Evolutionary conservation across 2,888 invertebrate genomes (phyloP).

Genomic region (Syrphus vitripennis): DNA sequence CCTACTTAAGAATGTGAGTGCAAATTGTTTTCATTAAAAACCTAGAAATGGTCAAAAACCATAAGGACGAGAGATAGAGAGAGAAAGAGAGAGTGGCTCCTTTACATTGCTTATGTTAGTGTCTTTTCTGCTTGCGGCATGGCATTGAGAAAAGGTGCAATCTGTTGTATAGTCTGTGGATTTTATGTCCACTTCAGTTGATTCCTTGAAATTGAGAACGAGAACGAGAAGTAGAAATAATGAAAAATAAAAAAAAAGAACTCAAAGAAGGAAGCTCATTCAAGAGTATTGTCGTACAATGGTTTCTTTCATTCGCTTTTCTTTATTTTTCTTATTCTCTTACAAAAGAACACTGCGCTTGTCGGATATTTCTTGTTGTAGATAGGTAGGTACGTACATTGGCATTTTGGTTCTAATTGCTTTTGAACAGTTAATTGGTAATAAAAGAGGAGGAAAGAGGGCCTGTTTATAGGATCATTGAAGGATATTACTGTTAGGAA

Average conservation of each 20-base stretch:
- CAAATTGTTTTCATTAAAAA: slow-evolving; percentile 69
- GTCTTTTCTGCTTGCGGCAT: background rate
- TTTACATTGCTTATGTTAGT: slow-evolving; percentile 5
- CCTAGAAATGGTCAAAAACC: slow-evolving; percentile 45
- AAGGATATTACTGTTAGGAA: slow-evolving; percentile 25
- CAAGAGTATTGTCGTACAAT: slow-evolving; percentile 9
- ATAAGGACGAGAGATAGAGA: no score
- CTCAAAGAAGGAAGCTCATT: background rate
- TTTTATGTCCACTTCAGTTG: slow-evolving; percentile 41
- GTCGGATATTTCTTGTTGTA: slow-evolving; percentile 6
- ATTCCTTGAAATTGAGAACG: slow-evolving; percentile 2
- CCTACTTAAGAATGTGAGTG: slow-evolving; percentile 54
- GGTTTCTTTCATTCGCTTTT: background rate
- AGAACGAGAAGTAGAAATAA: background rate
- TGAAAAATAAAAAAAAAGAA: background rate
- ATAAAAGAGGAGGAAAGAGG: slow-evolving; percentile 20
- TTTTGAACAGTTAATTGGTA: slow-evolving; percentile 57
- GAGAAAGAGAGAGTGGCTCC: no score
- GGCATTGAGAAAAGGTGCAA: slow-evolving; percentile 39
- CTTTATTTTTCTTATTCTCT: background rate
- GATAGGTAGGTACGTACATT: slow-evolving; percentile 8
- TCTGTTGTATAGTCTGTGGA: slow-evolving; percentile 36
- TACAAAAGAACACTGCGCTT: background rate
- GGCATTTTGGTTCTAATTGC: slow-evolving; percentile 50
- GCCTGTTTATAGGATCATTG: slow-evolving; percentile 31